Evolutionary conservation across 2,888 invertebrate genomes (phyloP).

Genomic region (Parasteatoda lunata): DNA sequence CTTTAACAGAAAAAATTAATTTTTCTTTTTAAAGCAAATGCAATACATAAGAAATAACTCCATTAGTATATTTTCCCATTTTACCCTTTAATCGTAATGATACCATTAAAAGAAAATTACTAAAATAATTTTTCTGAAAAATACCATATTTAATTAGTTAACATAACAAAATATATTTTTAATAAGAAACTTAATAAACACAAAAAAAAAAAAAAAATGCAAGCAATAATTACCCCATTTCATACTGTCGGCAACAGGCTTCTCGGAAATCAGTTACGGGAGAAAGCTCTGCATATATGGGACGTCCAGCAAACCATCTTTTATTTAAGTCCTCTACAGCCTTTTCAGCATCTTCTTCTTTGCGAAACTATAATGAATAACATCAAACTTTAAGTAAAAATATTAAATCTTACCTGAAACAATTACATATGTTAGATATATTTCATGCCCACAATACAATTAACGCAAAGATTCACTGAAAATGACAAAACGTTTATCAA

Average conservation of each 20-base stretch:
- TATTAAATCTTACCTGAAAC: too few species aligned
- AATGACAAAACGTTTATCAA: too few species aligned
- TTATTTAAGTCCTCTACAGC: conserved; percentile 98
- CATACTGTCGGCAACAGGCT: conserved; percentile 99
- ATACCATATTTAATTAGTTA: neutral
- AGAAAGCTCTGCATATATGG: conserved; percentile 97
- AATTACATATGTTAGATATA: too few species aligned
- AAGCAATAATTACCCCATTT: conserved; percentile 86
- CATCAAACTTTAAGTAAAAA: neutral
- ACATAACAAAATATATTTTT: neutral
- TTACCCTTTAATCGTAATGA: too few species aligned
- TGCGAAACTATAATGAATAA: conserved; percentile 82
- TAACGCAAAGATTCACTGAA: too few species aligned
- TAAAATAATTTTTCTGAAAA: too few species aligned
- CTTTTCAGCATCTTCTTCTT: conserved; percentile 98
- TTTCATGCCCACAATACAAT: neutral
- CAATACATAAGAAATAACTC: too few species aligned
- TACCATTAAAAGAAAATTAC: too few species aligned
- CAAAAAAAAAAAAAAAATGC: neutral
- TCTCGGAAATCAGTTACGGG: conserved; percentile 99
- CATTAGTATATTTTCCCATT: too few species aligned
- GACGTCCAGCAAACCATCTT: conserved; percentile 98
- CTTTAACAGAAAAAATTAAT: too few species aligned
- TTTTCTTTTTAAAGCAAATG: too few species aligned
- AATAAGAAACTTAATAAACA: conserved; percentile 44